Evolutionary conservation across 2,888 invertebrate genomes (phyloP).

Genomic region (Scaptomyza flava): DNA sequence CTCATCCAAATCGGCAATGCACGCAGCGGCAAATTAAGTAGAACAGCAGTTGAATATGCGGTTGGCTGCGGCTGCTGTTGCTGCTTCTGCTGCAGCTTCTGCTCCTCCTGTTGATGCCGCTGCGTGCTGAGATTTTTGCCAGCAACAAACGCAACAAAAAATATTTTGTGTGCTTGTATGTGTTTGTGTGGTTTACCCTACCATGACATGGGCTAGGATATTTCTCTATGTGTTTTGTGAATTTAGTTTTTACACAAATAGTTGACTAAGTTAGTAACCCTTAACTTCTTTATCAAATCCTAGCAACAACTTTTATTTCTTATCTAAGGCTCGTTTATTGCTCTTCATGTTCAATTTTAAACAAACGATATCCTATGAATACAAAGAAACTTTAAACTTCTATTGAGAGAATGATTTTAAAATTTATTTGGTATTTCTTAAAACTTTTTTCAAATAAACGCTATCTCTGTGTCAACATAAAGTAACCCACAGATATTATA

Average conservation of each 20-base stretch:
- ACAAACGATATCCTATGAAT: too few species aligned
- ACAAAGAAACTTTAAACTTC: too few species aligned
- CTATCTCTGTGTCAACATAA: constrained; percentile 15
- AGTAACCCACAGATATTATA: not conserved
- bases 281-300: not conserved
- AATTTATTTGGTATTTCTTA: too few species aligned
- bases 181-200: constrained; percentile 31
- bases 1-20: constrained; percentile 67
- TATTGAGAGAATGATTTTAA: too few species aligned
- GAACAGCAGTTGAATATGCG: constrained; percentile 71
- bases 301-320: not conserved
- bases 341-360: too few species aligned
- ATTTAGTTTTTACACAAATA: not conserved
- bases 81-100: constrained; percentile 23
- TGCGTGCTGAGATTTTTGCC: constrained; percentile 46
- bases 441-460: not conserved
- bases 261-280: too few species aligned
- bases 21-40: constrained; percentile 79
- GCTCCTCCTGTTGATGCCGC: constrained; percentile 15
- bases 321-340: too few species aligned
- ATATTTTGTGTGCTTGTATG: constrained; percentile 11
- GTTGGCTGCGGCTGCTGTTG: constrained; percentile 47
- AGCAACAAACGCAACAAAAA: constrained; percentile 24
- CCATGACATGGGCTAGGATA: not conserved
- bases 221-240: not conserved